These are phyloP conservation scores for Reticulitermes speratus DNA, from an alignment of 1,140 invertebrate species.

Conservation along the genomic window DNA sequence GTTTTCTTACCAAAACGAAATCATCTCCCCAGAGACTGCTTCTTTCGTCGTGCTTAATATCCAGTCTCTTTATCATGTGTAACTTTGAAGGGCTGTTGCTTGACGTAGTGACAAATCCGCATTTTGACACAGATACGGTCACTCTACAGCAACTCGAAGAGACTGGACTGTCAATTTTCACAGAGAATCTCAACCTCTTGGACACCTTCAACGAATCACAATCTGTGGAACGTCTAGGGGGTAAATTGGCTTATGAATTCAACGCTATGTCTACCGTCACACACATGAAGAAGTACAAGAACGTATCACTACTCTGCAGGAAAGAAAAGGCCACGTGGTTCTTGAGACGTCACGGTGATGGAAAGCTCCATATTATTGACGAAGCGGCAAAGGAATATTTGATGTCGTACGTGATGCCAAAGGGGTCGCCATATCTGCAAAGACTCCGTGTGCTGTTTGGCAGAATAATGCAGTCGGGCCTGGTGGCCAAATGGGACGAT, in stretches of 20 bases:
- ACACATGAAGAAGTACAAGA: not conserved
- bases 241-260: not conserved
- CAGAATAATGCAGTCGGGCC: not conserved
- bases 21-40: not conserved
- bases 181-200: not conserved
- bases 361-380: not conserved
- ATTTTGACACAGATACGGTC: not conserved
- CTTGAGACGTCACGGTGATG: not conserved
- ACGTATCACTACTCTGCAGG: not conserved
- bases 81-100: not conserved
- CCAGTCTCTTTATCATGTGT: not conserved
- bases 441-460: not conserved
- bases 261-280: not conserved
- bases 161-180: not conserved
- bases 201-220: not conserved
- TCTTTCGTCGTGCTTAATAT: not conserved
- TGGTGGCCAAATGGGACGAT: not conserved
- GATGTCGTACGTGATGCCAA: not conserved
- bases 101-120: not conserved
- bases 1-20: not conserved
- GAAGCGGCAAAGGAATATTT: not conserved
- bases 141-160: not conserved
- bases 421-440: not conserved
- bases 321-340: not conserved
- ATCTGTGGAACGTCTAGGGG: not conserved